A percentile compares a stretch with the other conserved stretches of the same genome.
Evolutionary conservation across 2,113 vertebrate genomes (phyloP).

Genomic region (Ammospiza nelsoni): DNA sequence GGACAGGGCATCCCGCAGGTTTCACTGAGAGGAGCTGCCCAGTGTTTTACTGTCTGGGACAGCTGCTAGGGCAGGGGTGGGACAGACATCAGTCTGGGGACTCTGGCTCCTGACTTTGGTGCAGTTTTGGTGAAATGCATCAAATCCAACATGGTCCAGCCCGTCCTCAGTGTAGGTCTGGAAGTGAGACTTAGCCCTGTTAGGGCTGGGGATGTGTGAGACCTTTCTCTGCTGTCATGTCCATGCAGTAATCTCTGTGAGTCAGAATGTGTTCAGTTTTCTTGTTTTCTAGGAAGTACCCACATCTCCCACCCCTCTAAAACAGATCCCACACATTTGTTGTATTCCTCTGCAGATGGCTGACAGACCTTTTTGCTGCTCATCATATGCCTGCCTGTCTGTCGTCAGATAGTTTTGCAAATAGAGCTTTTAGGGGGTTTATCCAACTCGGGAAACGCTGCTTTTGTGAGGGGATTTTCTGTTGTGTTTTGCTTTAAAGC

Average conservation of each 20-base stretch:
- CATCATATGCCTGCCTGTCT: not conserved
- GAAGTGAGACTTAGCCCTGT: not conserved
- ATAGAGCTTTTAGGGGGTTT: not conserved
- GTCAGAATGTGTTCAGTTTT: not conserved
- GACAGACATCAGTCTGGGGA: not conserved
- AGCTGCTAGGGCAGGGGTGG: not conserved
- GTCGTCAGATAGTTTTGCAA: not conserved
- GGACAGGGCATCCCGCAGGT: not conserved
- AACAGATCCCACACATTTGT: not conserved
- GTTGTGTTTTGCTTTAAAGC: not conserved
- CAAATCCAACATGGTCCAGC: not conserved
- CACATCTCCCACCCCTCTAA: not conserved
- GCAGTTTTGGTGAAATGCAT: not conserved
- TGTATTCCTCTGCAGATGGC: slow-evolving; percentile 9
- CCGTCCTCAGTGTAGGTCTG: not conserved
- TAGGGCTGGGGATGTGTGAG: not conserved
- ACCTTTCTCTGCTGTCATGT: not conserved
- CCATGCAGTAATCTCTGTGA: not conserved
- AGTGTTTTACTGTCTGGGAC: rapidly evolving
- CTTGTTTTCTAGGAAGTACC: not conserved
- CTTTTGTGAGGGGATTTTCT: not conserved
- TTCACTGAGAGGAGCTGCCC: not conserved
- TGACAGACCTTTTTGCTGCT: slow-evolving; percentile 7
- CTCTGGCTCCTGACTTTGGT: not conserved
- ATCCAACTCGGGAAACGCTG: not conserved